Evolutionary conservation across 2,113 vertebrate species (phyloP).

Genomic region (Paedocypris sp.): DNA sequence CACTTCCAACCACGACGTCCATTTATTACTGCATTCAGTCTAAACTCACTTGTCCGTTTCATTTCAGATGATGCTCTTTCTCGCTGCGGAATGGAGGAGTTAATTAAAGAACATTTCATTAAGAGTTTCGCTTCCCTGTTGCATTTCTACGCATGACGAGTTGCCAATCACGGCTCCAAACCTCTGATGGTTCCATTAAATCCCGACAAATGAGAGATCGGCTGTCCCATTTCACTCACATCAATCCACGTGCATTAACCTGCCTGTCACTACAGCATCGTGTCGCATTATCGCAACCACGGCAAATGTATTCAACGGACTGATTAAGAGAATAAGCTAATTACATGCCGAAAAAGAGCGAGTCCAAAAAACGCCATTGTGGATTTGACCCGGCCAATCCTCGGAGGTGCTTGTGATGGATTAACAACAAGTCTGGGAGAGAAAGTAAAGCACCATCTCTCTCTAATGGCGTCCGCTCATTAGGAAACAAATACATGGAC

Average conservation of each 20-base stretch:
- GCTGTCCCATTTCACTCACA: not conserved
- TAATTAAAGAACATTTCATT: conserved; percentile 53
- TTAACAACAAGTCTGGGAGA: conserved; percentile 29
- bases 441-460: conserved; percentile 26
- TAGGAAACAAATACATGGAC: conserved; percentile 39
- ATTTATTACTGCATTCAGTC: too few species aligned
- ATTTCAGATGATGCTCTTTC: conserved; percentile 40
- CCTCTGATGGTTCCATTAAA: conserved; percentile 39
- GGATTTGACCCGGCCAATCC: conserved; percentile 7
- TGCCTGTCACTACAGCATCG: not conserved
- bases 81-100: too few species aligned
- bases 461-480: conserved; percentile 37
- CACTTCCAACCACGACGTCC: too few species aligned
- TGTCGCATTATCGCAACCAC: not conserved
- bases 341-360: too few species aligned
- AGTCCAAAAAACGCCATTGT: too few species aligned
- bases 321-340: not conserved
- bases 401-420: not conserved
- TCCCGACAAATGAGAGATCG: conserved; percentile 20
- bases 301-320: not conserved
- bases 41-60: conserved; percentile 43
- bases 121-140: conserved; percentile 31
- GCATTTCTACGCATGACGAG: conserved; percentile 33
- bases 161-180: conserved; percentile 37
- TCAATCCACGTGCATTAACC: not conserved